Base-by-base conservation (phyloP, 64 coral and sea anemone genomes). In the Stichodactyla helianthus region DNA sequence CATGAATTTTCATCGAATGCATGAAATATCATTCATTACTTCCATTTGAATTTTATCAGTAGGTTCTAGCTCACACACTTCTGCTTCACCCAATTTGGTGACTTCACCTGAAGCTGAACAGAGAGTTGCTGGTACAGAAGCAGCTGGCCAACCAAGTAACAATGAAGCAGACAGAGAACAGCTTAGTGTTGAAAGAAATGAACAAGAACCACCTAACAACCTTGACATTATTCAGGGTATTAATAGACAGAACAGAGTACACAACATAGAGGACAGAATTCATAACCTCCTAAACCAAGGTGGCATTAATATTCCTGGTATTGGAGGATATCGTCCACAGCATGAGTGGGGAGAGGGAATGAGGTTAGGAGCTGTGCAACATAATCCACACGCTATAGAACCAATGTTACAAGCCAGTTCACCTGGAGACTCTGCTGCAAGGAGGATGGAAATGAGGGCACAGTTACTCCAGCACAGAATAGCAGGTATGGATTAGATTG, bases 361-460 rank as follows among this genome's bases (percentile, higher is more conserved):
- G 4, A 83, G 82, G 71, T 67, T 96, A n/a, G 94, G 94, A 71
- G 79, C 59, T 17, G 89, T 88, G 2, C 11, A 84, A 18, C 67
- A 92, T 70, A 96, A 96, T 82, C 94, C 94, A 15, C 94, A 96
- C 85, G 80, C 85, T 50, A 85, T 87, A 77, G 91, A 93, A 26
- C 88, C 90, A 16, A 85, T 90, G 4, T 82, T 93, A 28, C 80
- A 85, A 50, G 84, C 94, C 1, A 83, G 87, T 52, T 86, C 83
- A 60, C 86, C 93, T 55, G 64, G 90, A 51, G 91, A 93, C 79
- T 92, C 90, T 71, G 94, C 94, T 28, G 85, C 63, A 2, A 89
- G 77, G 18, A 93, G 94, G 71, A 83, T 87, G 85, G 94, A 96
- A 53, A 86, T 96, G 80, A 89, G 88, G 63, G 81, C 86, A 58